Percentiles rank a stretch among this genome's conserved stretches.
These are phyloP conservation scores for Pristionchus entomophagus DNA, from an alignment of 2,888 invertebrate species.

Conservation along the genomic window DNA sequence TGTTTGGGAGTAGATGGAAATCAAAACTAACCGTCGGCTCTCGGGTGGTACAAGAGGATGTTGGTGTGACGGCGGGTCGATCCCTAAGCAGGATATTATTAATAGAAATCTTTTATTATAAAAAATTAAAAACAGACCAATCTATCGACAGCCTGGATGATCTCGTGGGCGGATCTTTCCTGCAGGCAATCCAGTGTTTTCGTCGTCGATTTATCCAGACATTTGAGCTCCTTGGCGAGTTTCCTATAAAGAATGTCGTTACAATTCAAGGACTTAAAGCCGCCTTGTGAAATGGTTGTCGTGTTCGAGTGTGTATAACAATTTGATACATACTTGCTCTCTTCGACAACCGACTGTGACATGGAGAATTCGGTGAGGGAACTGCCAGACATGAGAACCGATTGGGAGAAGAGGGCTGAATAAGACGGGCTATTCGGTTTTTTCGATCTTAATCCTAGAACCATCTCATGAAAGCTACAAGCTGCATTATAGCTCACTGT, in stretches of 20 bases:
- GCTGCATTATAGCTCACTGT: constrained; percentile 60
- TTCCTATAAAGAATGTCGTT: constrained; percentile 9
- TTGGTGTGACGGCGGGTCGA: constrained; percentile 44
- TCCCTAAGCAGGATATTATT: too few relatives aligned
- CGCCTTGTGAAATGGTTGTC: neutral
- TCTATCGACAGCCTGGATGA: constrained; percentile 62
- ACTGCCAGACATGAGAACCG: constrained; percentile 64
- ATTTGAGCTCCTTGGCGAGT: constrained; percentile 48
- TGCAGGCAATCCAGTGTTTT: constrained; percentile 62
- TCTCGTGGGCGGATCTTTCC: constrained; percentile 59
- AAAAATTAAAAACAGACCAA: constrained; percentile 55
- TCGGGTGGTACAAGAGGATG: constrained; percentile 51
- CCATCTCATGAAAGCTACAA: neutral
- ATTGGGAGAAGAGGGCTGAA: constrained; percentile 64
- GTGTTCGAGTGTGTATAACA: neutral
- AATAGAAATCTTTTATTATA: too few relatives aligned
- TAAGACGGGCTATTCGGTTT: neutral
- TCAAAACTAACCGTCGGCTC: constrained; percentile 43
- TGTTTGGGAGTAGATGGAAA: too few relatives aligned
- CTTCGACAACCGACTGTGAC: constrained; percentile 60
- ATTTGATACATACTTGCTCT: constrained; percentile 43
- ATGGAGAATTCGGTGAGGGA: constrained; percentile 62
- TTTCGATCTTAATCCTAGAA: neutral
- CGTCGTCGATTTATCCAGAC: constrained; percentile 42
- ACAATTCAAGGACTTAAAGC: neutral